Base-by-base conservation (phyloP, 2,113 vertebrate species). In the Ciconia maguari region DNA sequence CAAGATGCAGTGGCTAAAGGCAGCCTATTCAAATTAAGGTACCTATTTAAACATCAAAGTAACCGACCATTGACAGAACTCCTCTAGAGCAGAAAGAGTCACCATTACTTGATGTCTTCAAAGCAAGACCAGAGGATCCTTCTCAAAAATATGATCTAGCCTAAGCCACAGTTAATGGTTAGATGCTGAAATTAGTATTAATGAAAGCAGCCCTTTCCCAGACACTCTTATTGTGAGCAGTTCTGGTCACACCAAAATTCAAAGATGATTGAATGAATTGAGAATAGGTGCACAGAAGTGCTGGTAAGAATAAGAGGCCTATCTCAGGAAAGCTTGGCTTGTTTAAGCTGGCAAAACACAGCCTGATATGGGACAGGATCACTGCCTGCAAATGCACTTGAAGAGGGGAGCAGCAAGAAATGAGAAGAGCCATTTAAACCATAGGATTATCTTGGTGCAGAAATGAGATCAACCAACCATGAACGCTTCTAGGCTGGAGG, bases 351-450 rank as follows among this genome's bases (percentile, higher is more conserved):
- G 27, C 25, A 93, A 72, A 89, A 74, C 42, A 68, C 46, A 65
- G 58, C n/a, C 32, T n/a, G 30, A 13, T 0, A 88, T 60, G 27
- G 51, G 51, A 62, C 36, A 68, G 60, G 20, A 42, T 29, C 69
- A 49, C 41, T 41, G 24, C 30, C 42, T 78, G 58, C 18, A 83
- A 78, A 83, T 16, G 68, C 38, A 64, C 25, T 29, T 17, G 29
- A 38, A 38, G 38, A 83, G 25, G 6, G 3, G 5, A 90, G 52
- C 26, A 52, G 54, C n/a, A 80, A 69, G 29, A 86, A 96, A 52
- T 10, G 1, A 41, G 2, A 44, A 44, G 17, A 72, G 41, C 11
- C 0, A 0, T 69, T 83, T 68, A 94, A 94, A 64, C 13, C 29
- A 21, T 0, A 52, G 38, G 17, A 52, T 68, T 49, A n/a, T 38